These are phyloP conservation scores for Pluvianellus socialis DNA, from an alignment of 2,113 vertebrate genomes.

Conservation along the genomic window DNA sequence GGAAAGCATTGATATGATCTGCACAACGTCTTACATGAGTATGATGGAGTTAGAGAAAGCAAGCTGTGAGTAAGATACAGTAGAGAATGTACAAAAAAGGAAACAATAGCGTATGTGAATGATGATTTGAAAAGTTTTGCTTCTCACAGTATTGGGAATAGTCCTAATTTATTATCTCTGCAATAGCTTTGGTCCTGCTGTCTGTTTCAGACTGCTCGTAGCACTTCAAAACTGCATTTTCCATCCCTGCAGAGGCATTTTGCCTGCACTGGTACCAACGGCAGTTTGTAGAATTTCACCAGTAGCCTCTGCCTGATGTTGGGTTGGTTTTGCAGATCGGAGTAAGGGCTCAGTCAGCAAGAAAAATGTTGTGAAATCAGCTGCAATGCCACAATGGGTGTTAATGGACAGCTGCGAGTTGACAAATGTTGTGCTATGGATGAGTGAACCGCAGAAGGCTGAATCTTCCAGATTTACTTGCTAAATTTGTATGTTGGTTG, in stretches of 20 bases:
- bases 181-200: background rate
- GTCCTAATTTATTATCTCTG: background rate
- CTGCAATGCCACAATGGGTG: background rate
- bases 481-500: background rate
- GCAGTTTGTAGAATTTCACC: background rate
- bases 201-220: background rate
- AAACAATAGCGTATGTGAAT: background rate
- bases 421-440: background rate
- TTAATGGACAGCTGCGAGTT: slow-evolving; percentile 45
- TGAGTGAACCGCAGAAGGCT: slow-evolving; percentile 1
- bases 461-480: background rate
- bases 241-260: background rate
- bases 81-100: background rate
- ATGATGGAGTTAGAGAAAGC: background rate
- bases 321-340: background rate
- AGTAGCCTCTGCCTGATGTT: slow-evolving; percentile 16
- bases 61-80: background rate
- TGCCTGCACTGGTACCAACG: background rate
- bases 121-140: background rate
- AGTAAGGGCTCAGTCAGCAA: slow-evolving; percentile 33
- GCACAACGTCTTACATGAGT: background rate
- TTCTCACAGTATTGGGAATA: background rate
- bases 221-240: background rate
- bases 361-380: slow-evolving; percentile 14
- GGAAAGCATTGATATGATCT: background rate